Conservation (phyloP, 2,888 invertebrate genomes). For the Sarcophaga variegata region DNA sequence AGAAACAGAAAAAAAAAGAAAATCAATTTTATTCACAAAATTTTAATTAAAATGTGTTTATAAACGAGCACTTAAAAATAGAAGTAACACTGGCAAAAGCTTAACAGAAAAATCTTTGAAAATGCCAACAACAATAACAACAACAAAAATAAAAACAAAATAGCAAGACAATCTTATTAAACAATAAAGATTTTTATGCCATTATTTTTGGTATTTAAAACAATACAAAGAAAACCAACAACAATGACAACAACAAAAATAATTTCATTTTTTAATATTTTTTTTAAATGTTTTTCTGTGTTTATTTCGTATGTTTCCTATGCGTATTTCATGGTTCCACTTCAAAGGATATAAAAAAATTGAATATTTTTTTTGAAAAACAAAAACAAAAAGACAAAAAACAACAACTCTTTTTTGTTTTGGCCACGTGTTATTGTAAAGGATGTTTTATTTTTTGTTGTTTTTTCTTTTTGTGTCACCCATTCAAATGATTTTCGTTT, state of each 20-base stretch:
- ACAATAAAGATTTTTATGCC: conserved; percentile 1
- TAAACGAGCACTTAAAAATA: conserved; percentile 47
- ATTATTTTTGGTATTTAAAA: not conserved
- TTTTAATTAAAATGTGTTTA: conserved; percentile 68
- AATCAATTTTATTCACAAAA: not conserved
- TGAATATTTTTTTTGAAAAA: conserved; percentile 17
- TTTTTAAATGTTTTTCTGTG: not conserved
- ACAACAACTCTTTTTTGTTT: conserved; percentile 23
- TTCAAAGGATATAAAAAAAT: conserved; percentile 45
- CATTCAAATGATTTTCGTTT: not conserved
- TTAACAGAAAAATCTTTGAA: conserved; percentile 16
- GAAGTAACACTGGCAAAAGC: conserved; percentile 16
- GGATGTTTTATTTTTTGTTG: not conserved
- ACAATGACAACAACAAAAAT: not conserved
- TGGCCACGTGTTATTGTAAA: conserved; percentile 59
- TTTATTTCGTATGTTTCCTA: not conserved
- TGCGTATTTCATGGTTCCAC: not conserved
- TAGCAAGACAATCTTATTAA: not conserved
- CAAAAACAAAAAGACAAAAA: not conserved
- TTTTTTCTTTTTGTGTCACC: conserved; percentile 9
- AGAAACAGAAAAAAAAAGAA: not conserved
- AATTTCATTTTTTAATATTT: not conserved
- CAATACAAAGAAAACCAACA: conserved; percentile 31
- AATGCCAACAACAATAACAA: conserved; percentile 9
- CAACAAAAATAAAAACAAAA: not conserved